A percentile compares a stretch with the other conserved stretches of the same genome.
Evolutionary conservation across 2,113 vertebrate genomes (phyloP).

Genomic region (Labrus mixtus): DNA sequence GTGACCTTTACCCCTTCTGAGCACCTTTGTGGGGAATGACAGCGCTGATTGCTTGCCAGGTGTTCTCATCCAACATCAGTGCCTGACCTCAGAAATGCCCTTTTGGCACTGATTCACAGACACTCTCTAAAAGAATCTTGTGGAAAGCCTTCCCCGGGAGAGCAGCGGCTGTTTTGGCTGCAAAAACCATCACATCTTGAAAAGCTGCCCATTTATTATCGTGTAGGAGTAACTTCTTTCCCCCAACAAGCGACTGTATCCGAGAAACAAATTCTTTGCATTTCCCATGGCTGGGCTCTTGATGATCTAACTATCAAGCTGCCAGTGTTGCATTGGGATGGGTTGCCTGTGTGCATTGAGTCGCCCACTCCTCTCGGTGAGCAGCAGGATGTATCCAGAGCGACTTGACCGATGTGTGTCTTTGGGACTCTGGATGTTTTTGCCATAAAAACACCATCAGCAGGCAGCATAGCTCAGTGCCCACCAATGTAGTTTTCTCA

Average conservation of each 20-base stretch:
- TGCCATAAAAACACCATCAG: slow-evolving; percentile 1
- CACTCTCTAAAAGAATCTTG: background rate
- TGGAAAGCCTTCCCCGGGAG: background rate
- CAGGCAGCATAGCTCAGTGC: background rate
- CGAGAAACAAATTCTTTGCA: no score
- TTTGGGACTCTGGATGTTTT: background rate
- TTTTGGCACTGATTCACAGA: background rate
- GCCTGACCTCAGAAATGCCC: background rate
- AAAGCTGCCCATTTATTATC: no score
- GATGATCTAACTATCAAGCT: background rate
- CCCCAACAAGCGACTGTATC: no score
- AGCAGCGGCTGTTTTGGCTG: background rate
- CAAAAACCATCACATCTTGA: no score
- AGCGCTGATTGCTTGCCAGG: background rate
- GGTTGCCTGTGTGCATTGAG: background rate
- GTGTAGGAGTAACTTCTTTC: no score
- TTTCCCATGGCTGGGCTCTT: no score
- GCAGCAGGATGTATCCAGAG: background rate
- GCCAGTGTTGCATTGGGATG: background rate
- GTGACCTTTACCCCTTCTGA: background rate
- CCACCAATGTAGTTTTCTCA: background rate
- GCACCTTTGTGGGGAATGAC: background rate
- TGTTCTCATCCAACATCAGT: background rate
- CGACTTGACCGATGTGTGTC: background rate
- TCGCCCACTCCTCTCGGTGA: background rate